Base-by-base conservation (phyloP, 2,113 vertebrate species). In the Hippocampus abdominalis region DNA sequence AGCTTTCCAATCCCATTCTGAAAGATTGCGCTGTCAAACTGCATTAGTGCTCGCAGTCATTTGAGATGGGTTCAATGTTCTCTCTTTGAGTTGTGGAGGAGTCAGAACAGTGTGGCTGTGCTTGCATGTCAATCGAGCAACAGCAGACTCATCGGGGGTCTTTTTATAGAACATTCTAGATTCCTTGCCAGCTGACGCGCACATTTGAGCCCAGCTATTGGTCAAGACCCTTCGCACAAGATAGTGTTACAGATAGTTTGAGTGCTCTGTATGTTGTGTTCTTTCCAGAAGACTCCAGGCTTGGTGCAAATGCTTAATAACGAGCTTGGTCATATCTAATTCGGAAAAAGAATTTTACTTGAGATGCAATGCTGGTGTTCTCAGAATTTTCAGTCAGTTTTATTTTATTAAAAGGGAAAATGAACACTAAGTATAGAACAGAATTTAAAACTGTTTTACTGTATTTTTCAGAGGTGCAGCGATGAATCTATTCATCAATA, bases 161-260 rank as follows among this genome's bases (percentile, higher is more conserved):
- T 91, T 91, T 91, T 93, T 88, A 83, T 89, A 91, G 88, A 80
- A 25, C 72, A 81, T 80, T 84, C 85, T 74, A 82, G 86, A 87
- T 90, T 90, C 84, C 72, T 84, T 80, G 83, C 64, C 71, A 69
- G 63, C 70, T 53, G 27, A 25, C 60, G 59, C 62, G 76, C 74
- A 72, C 87, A 83, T 89, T 89, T 84, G 65, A 81, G 83, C 77
- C 81, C 69, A 70, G 81, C 67, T 67, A 75, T 80, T 78, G 53
- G 64, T 88, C 76, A 76, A 70, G 46, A 70, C 71, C 71, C n/a
- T 29, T 78, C 69, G 72, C 60, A 10, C 74, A 71, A 73, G 87
- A 88, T 89, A 74, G 75, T 66, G 87, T 91, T 90, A 86, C 89
- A 72, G 18, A 71, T 61, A 51, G 61, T 73, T 46, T 5, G 42